Base-by-base conservation (phyloP, 2,888 invertebrate genomes). In the Lamproptera curius region DNA sequence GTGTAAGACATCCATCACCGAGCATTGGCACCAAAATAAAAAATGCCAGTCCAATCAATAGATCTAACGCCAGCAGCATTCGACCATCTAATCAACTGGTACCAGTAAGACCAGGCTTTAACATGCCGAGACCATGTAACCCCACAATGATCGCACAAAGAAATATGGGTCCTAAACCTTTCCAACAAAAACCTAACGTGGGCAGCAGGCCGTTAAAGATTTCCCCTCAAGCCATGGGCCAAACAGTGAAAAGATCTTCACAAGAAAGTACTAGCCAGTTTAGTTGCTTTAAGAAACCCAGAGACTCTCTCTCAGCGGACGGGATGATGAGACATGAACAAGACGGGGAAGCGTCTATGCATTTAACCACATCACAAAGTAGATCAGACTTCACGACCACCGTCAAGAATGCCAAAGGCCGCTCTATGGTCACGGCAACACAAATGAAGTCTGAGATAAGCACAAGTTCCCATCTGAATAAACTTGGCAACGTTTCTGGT, bases 201-300 rank as follows among this genome's bases (percentile, higher is more conserved):
- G 46, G 63, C 43, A 70, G 67, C 9, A 73, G 63, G 58, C 67
- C 71, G 2, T 51, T 81, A 26, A 85, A 78, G 65, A 70, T 81
- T 53, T 71, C 80, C 1, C 76, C 81, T 0, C 63, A 63, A 28
- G 73, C 70, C 16, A 55, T 73, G 34, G 61, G 57, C 38, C 56
- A 68, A 26, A 17, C 61, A 6, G 45, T 48, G 2, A 81, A 84
- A 62, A 72, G 78, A 31, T 54, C 71, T 13, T 59, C 63, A 1
- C 72, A 79, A 48, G 70, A 76, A 31, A 17, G 55, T 2, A 48
- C 62, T 5, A 77, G 76, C 8, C 78, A 75, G 39, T 83, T 82
- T 41, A 78, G 77, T 62, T 80, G 78, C 61, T 83, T 85, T 53
- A 87, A 86, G 58, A 85, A 80, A 57, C 73, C 79, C 10, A 85